Percentiles rank a stretch among this genome's conserved stretches.
These are phyloP conservation scores for Cheilosia variabilis DNA, from an alignment of 2,888 invertebrate genomes.

Conservation along the genomic window DNA sequence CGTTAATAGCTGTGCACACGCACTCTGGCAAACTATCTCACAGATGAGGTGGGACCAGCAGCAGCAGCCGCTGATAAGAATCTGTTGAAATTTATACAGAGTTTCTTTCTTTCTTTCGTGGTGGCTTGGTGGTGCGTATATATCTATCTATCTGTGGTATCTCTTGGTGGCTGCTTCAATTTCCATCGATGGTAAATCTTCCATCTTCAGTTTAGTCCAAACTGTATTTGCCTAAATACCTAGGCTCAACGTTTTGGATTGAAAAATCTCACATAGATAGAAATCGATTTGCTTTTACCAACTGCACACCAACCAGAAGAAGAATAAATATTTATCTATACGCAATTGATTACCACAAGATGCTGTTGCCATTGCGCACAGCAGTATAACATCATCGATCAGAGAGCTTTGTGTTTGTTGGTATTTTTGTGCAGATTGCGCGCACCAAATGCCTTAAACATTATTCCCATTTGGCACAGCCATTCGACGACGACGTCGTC, in stretches of 20 bases:
- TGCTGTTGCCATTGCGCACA: conserved; percentile 30
- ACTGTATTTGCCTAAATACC: conserved; percentile 75
- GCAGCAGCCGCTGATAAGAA: conserved; percentile 63
- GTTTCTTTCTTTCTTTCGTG: conserved; percentile 5
- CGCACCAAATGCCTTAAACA: conserved; percentile 74
- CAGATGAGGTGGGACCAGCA: conserved; percentile 6
- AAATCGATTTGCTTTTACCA: conserved; percentile 58
- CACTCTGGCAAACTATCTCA: conserved; percentile 39
- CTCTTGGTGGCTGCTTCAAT: conserved; percentile 47
- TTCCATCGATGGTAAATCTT: conserved; percentile 58
- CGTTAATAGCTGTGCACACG: conserved; percentile 59
- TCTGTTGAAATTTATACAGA: conserved; percentile 68
- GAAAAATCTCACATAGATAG: conserved; percentile 73
- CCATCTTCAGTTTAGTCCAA: conserved; percentile 34
- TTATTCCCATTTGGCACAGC: conserved; percentile 71
- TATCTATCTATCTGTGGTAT: conserved; percentile 9
- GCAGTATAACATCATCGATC: conserved; percentile 63
- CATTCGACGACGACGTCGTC: conserved; percentile 39
- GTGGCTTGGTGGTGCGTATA: not conserved
- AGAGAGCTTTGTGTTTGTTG: conserved; percentile 39
- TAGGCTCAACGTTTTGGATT: conserved; percentile 58
- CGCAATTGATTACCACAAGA: conserved; percentile 74
- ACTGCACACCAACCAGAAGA: conserved; percentile 16
- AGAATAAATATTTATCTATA: conserved; percentile 75
- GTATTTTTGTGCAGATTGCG: conserved; percentile 70